Conservation (phyloP, 2,113 vertebrate species). For the Oncorhynchus nerka region DNA sequence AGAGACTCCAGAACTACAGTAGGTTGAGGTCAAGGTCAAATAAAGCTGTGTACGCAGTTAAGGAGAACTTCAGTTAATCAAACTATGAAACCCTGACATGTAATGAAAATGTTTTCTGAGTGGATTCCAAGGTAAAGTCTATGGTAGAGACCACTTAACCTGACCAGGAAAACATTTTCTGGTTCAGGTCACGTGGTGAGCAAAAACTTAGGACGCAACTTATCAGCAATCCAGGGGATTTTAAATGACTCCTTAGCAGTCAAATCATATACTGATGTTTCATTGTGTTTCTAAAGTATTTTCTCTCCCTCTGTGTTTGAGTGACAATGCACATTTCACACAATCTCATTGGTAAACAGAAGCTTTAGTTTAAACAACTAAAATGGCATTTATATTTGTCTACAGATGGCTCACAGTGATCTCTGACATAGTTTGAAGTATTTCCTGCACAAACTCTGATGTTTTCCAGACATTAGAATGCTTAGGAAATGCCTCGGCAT, state of each 20-base stretch:
- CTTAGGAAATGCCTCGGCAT: not conserved
- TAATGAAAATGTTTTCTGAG: too few species aligned
- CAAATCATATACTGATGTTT: not conserved
- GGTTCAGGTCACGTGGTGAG: too few species aligned
- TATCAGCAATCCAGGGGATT: too few species aligned
- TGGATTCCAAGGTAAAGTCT: too few species aligned
- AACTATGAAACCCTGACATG: too few species aligned
- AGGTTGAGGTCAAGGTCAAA: slow-evolving; percentile 35
- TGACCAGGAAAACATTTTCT: too few species aligned
- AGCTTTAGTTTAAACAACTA: not conserved
- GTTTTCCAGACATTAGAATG: not conserved
- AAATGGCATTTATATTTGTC: not conserved
- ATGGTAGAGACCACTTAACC: too few species aligned
- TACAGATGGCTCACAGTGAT: not conserved
- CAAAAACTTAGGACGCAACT: too few species aligned
- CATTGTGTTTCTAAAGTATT: not conserved
- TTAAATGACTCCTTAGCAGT: too few species aligned
- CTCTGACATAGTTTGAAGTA: not conserved
- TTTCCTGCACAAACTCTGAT: not conserved
- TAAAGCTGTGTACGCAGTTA: not conserved
- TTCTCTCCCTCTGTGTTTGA: not conserved
- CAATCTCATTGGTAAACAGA: not conserved
- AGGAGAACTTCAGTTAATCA: too few species aligned
- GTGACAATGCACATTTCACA: not conserved
- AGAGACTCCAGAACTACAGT: slow-evolving; percentile 15